Conservation (phyloP, 2,888 invertebrate species). For the Polydrusus tereticollis region DNA sequence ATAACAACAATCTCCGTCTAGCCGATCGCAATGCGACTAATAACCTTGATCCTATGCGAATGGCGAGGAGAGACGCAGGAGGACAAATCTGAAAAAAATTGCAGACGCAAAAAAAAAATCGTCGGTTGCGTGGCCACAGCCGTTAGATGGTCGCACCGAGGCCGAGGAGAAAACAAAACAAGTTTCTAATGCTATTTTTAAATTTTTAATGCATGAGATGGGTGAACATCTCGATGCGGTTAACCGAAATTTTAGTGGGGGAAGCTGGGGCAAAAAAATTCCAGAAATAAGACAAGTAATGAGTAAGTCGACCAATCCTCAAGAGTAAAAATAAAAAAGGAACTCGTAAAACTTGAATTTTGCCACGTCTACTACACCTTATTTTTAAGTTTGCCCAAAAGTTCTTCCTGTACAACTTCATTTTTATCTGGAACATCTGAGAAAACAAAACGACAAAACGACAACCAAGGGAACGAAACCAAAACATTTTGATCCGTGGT, state of each 20-base stretch:
- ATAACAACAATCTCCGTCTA: conserved; percentile 43
- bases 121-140: conserved; percentile 40
- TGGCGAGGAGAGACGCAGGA: conserved; percentile 17
- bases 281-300: too few species aligned
- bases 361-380: too few species aligned
- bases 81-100: conserved; percentile 26
- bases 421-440: too few species aligned
- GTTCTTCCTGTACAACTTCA: too few species aligned
- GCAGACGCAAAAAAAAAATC: conserved; percentile 38
- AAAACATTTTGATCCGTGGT: too few species aligned
- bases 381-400: too few species aligned
- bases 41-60: conserved; percentile 38
- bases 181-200: conserved; percentile 25
- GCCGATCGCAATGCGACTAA: conserved; percentile 30
- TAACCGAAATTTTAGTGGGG: neutral
- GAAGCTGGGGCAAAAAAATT: neutral
- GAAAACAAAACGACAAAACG: too few species aligned
- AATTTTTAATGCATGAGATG: conserved; percentile 10
- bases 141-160: conserved; percentile 32
- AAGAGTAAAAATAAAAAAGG: too few species aligned
- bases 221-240: neutral
- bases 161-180: conserved; percentile 11
- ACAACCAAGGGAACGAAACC: too few species aligned
- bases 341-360: too few species aligned
- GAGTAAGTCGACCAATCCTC: too few species aligned